These are phyloP conservation scores for Setipinna tenuifilis DNA, from an alignment of 2,797 vertebrate species.

Conservation along the genomic window DNA sequence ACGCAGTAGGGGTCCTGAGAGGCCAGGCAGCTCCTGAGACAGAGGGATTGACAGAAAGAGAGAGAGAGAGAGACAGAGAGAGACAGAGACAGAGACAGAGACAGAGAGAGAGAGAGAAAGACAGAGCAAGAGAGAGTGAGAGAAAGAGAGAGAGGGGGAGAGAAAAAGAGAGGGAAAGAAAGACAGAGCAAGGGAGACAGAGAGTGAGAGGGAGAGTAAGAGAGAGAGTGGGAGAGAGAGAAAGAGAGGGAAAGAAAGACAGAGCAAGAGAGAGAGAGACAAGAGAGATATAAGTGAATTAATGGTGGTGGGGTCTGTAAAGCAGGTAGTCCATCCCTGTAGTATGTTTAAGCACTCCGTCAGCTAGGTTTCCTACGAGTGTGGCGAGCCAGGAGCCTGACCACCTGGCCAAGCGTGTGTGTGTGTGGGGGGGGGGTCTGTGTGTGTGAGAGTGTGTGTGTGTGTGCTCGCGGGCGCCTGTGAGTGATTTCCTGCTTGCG, in stretches of 20 bases:
- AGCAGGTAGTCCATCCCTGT: background rate
- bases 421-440: background rate
- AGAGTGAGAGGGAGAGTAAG: background rate
- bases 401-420: background rate
- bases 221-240: background rate
- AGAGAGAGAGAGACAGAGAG: conserved; percentile 7
- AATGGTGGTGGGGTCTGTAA: background rate
- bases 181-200: too few relatives aligned
- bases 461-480: conserved; percentile 6
- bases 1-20: conserved; percentile 88
- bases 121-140: background rate
- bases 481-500: background rate
- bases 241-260: too few relatives aligned
- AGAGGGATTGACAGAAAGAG: conserved; percentile 5
- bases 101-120: conserved; percentile 16
- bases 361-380: background rate
- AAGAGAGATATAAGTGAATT: too few relatives aligned
- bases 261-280: too few relatives aligned
- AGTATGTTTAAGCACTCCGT: background rate
- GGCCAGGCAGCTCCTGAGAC: conserved; percentile 80
- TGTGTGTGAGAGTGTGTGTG: conserved; percentile 13
- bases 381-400: background rate
- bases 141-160: background rate
- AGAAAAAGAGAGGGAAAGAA: background rate
- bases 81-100: conserved; percentile 15